phyloP scores from a whole-genome alignment of 2,113 vertebrate genomes.

The Pluvialis apricaria region DNA sequence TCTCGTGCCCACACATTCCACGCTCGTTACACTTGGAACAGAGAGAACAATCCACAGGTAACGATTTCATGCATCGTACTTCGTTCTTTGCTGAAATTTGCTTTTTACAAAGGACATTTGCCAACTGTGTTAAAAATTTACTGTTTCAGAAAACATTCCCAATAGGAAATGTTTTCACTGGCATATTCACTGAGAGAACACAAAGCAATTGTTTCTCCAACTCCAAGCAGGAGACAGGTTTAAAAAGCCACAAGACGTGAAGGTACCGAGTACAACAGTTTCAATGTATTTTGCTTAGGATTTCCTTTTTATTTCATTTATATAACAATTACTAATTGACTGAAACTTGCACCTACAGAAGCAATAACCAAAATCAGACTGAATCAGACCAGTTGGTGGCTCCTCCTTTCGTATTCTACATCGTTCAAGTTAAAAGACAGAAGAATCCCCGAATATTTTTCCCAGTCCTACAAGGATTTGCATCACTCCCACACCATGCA shows the following conservation, averaged over 20 bases:
- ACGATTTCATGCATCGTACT: constrained; percentile 6
- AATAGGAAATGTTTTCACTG: constrained; percentile 34
- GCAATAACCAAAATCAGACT: neutral
- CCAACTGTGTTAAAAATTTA: constrained; percentile 29
- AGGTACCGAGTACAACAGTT: neutral
- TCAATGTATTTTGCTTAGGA: neutral
- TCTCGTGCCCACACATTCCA: constrained; percentile 5
- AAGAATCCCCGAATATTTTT: neutral
- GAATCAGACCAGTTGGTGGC: neutral
- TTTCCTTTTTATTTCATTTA: neutral
- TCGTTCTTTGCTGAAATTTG: constrained; percentile 14
- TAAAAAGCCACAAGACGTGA: neutral
- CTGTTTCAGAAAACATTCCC: constrained; percentile 31
- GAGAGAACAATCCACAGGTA: constrained; percentile 41
- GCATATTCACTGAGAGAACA: neutral
- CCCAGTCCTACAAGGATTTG: neutral
- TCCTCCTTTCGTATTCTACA: neutral
- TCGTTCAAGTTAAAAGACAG: neutral
- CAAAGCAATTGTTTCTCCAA: neutral
- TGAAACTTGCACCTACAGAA: neutral
- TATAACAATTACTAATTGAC: neutral
- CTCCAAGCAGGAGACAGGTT: neutral
- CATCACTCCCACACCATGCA: neutral
- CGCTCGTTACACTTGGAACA: neutral
- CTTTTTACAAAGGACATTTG: constrained; percentile 17